Percentiles rank a stretch among this genome's conserved stretches.
Evolutionary conservation across 2,797 vertebrate genomes (phyloP).

Genomic region (Hemitrygon akajei): DNA sequence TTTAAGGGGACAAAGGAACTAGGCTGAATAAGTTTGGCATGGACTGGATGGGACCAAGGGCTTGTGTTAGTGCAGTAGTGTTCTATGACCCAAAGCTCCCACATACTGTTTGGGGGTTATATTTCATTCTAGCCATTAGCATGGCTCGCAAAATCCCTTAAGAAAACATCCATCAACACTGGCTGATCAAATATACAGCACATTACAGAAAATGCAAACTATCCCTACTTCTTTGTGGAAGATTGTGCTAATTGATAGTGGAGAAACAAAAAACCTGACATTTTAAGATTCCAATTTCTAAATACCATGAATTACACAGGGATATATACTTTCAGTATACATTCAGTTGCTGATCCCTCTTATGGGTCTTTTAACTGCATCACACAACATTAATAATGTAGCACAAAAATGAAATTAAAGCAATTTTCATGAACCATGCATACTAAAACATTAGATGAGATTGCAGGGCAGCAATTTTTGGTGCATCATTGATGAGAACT

Average conservation of each 20-base stretch:
- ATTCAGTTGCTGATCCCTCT: neutral
- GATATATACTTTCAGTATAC: neutral
- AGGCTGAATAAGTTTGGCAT: neutral
- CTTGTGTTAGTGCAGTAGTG: too few relatives aligned
- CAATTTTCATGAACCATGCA: neutral
- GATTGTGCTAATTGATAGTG: neutral
- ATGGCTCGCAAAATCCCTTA: neutral
- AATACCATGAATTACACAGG: neutral
- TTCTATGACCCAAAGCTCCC: neutral
- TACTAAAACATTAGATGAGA: neutral
- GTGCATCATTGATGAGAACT: neutral
- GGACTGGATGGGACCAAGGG: too few relatives aligned
- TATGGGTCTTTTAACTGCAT: conserved; percentile 3
- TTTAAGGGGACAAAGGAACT: neutral
- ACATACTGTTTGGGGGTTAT: neutral
- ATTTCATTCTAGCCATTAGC: neutral
- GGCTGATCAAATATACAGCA: neutral
- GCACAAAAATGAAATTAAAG: neutral
- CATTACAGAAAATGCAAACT: neutral
- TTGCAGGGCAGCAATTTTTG: neutral
- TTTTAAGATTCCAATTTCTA: neutral
- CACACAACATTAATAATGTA: neutral
- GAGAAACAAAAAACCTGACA: neutral
- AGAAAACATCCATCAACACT: neutral
- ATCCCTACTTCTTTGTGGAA: neutral